Evolutionary conservation across 1,140 invertebrate genomes (phyloP), one percentile per base, ranked within the genome.

Genomic region (Hyles euphorbiae): DNA sequence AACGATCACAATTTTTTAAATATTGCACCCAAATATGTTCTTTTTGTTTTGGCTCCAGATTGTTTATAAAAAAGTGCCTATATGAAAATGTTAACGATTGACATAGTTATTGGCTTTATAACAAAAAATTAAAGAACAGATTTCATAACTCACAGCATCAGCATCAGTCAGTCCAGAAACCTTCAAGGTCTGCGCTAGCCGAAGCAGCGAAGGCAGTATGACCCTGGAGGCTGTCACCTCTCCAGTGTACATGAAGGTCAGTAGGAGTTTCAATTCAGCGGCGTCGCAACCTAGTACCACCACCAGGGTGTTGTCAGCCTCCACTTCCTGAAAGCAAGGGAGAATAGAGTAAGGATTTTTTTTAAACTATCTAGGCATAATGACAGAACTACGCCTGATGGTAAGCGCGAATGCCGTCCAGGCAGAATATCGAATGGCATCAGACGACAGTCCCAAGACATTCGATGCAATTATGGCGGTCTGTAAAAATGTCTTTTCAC

Each of bases 181-280:
- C 77, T 96, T 94, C 32, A 98, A 87, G 3, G 94, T 93, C 81
- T 96, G 94, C 3, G 96, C 96, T 65, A 97, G 93, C 63, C 94
- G 92, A 34, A 98, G 90, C 47, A 98, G 89, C 36, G 94, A 93
- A 11, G 95, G 94, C 62, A 98, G 90, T 76, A 96, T 93, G 67
- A 94, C 92, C 83, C 96, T 94, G 55, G 94, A 94, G 43, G 97
- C 95, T 67, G 96, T 96, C 58, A 97, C 96, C 88, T 98, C 96
- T 22, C 96, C 96, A 49, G 94, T 94, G 86, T 98, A 98, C 94
- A 98, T 97, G 85, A 97, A 98, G 1, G 95, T 95, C 6, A 98
- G 92, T 51, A 98, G 91, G 1, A 95, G 93, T 60, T 93, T 93
- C 49, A 98, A 89, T 81, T 97, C 95, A 33, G 92, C 91, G 69